A percentile compares a stretch with the other conserved stretches of the same genome.
phyloP scores from a whole-genome alignment of 2,797 vertebrate species.

The Oreochromis grahami region DNA sequence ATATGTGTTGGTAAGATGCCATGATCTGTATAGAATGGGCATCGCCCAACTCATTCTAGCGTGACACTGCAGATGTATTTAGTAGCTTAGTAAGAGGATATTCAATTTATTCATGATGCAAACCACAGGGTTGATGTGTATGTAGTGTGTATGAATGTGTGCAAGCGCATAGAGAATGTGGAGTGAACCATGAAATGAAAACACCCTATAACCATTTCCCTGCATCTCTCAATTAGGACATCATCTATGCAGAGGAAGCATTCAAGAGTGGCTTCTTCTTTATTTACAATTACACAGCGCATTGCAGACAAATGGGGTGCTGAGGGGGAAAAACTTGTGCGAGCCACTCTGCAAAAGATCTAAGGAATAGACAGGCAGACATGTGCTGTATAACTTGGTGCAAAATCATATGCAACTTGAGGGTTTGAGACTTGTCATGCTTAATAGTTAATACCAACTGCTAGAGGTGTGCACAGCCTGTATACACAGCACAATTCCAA shows the following conservation, averaged over 20 bases:
- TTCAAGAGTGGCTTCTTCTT: slow-evolving; percentile 56
- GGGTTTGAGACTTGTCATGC: background rate
- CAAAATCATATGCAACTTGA: slow-evolving; percentile 9
- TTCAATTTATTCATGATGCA: slow-evolving; percentile 77
- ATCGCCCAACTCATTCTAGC: slow-evolving; percentile 25
- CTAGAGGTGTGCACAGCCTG: slow-evolving; percentile 5
- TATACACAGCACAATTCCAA: background rate
- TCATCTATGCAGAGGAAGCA: slow-evolving; percentile 54
- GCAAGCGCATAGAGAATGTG: slow-evolving; percentile 50
- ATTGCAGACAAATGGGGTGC: slow-evolving; percentile 37
- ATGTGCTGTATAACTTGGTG: background rate
- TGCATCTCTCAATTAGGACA: slow-evolving; percentile 72
- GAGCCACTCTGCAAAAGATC: slow-evolving; percentile 10
- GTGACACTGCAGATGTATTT: slow-evolving; percentile 62
- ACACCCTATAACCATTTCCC: slow-evolving; percentile 68
- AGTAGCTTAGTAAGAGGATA: slow-evolving; percentile 65
- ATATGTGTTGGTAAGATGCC: slow-evolving; percentile 25
- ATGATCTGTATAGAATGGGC: slow-evolving; percentile 20
- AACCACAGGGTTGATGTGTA: slow-evolving; percentile 51
- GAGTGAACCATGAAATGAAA: slow-evolving; percentile 73
- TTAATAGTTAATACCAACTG: slow-evolving; percentile 40
- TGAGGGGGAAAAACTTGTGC: slow-evolving; percentile 1
- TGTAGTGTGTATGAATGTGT: slow-evolving; percentile 18
- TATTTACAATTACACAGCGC: slow-evolving; percentile 60
- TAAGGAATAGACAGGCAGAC: slow-evolving; percentile 1